Evolutionary conservation across 2,888 invertebrate species (phyloP).

Genomic region (Macrosiphum euphorbiae): DNA sequence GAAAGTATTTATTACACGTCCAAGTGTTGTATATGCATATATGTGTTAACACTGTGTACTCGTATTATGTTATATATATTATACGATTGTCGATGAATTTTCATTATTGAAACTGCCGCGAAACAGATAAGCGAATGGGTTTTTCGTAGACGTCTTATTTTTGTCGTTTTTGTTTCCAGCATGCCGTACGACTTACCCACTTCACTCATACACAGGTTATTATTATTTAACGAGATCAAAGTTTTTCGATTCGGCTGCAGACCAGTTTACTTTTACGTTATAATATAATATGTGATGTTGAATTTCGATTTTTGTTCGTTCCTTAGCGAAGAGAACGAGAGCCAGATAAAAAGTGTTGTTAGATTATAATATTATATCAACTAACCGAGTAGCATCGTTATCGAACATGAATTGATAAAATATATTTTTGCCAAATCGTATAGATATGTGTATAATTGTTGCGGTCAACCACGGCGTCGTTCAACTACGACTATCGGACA

Average conservation of each 20-base stretch:
- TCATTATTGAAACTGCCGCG: neutral
- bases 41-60: neutral
- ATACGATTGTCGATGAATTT: neutral
- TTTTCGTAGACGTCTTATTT: neutral
- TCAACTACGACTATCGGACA: neutral
- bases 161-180: neutral
- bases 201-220: neutral
- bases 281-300: neutral
- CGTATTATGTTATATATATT: neutral
- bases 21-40: neutral
- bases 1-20: constrained; percentile 45
- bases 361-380: neutral
- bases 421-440: neutral
- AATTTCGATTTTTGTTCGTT: neutral
- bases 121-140: neutral
- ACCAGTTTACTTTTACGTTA: neutral
- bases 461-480: neutral
- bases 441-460: neutral
- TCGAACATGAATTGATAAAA: neutral
- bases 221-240: neutral
- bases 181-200: neutral
- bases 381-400: neutral
- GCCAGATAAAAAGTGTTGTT: neutral
- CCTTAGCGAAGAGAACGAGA: neutral
- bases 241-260: neutral